Evolutionary conservation across 2,113 vertebrate species (phyloP).

Genomic region (Myrmecobius fasciatus): DNA sequence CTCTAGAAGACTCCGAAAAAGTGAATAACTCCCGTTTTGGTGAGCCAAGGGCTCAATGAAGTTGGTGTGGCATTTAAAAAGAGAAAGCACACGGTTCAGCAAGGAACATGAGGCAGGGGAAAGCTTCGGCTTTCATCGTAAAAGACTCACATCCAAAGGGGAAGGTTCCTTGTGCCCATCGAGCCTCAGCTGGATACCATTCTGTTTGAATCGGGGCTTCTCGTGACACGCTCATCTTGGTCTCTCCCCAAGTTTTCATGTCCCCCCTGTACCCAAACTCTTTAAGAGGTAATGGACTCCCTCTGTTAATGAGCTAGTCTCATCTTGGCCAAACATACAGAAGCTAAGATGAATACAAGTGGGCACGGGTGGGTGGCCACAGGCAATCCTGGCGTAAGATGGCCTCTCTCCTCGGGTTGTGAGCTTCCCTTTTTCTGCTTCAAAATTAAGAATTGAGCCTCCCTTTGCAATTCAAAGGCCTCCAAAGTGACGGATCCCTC

Average conservation of each 20-base stretch:
- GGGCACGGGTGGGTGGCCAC: background rate
- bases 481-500: background rate
- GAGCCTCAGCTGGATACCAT: background rate
- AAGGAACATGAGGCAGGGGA: background rate
- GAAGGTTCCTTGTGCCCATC: background rate
- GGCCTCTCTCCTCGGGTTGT: background rate
- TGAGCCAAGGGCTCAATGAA: background rate
- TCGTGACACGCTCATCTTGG: background rate
- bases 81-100: background rate
- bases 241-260: background rate
- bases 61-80: background rate
- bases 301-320: background rate
- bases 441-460: background rate
- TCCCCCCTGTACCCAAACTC: background rate
- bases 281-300: background rate
- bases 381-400: background rate
- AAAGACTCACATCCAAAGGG: background rate
- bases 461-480: slow-evolving; percentile 11
- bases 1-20: background rate
- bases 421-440: background rate
- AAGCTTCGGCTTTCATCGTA: background rate
- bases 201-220: background rate
- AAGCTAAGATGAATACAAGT: background rate
- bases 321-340: background rate
- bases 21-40: background rate